Conservation (phyloP, 2,888 invertebrate species). For the Allacma fusca region DNA sequence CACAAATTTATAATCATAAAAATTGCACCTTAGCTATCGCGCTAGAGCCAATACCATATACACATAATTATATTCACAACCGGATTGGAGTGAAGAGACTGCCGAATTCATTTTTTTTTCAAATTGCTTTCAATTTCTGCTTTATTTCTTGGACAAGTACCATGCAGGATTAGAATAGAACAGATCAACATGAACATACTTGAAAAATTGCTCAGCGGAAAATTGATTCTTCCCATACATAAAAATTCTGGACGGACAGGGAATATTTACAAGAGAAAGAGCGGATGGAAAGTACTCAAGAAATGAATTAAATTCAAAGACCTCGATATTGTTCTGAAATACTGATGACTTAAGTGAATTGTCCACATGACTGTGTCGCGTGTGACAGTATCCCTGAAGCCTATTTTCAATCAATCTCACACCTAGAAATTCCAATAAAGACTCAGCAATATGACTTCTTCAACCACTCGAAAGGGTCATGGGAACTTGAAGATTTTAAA, state of each 20-base stretch:
- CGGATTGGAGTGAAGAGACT: too few relatives aligned
- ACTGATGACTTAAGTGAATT: conserved; percentile 28
- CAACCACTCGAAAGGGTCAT: conserved; percentile 35
- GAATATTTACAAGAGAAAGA: background rate
- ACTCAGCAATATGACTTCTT: conserved; percentile 11
- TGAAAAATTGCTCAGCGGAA: background rate
- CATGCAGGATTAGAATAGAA: too few relatives aligned
- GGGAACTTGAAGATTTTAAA: conserved; percentile 42
- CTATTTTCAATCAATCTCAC: background rate
- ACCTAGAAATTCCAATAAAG: conserved; percentile 38
- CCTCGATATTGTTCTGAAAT: background rate
- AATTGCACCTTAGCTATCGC: too few relatives aligned
- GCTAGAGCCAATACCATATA: too few relatives aligned
- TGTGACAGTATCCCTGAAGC: conserved; percentile 25
- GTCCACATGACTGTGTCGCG: conserved; percentile 42
- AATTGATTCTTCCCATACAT: background rate
- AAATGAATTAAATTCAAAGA: background rate
- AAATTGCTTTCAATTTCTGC: too few relatives aligned
- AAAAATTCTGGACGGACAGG: background rate
- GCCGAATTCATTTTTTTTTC: too few relatives aligned
- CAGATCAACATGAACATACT: background rate
- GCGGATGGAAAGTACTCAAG: background rate
- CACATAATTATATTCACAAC: too few relatives aligned
- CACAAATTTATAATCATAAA: too few relatives aligned
- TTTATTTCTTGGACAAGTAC: too few relatives aligned